Conservation (phyloP, 2,797 vertebrate species). For the Coilia nasus region DNA sequence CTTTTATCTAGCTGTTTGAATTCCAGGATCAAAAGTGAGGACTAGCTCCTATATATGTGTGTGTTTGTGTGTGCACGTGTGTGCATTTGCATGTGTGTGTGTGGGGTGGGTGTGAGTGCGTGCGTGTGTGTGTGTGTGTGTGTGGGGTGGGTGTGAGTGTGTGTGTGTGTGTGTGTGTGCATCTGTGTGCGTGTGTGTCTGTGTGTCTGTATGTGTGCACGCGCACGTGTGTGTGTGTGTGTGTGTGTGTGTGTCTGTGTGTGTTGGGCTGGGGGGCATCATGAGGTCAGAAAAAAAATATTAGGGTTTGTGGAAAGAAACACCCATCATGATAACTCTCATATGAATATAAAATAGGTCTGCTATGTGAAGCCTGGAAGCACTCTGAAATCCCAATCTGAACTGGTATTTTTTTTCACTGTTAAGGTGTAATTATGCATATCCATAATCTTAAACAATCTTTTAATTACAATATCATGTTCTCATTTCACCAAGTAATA, state of each 20-base stretch:
- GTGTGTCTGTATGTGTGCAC: neutral
- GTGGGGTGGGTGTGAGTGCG: no score
- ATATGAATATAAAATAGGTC: conserved; percentile 31
- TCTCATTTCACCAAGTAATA: conserved; percentile 53
- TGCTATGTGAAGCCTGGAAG: conserved; percentile 49
- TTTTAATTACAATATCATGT: conserved; percentile 72
- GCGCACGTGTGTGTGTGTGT: no score
- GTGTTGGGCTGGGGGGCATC: neutral
- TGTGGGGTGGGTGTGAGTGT: no score
- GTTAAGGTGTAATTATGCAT: conserved; percentile 76
- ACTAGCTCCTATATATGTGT: no score
- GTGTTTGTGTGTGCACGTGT: no score
- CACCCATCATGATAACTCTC: conserved; percentile 1
- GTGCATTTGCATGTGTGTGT: no score
- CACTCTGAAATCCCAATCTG: conserved; percentile 51
- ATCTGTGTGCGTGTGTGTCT: conserved; percentile 15
- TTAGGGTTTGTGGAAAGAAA: conserved; percentile 19
- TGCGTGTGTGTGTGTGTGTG: no score
- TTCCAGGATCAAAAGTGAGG: no score
- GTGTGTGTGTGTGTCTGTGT: neutral
- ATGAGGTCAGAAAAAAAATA: conserved; percentile 32
- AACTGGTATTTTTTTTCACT: conserved; percentile 52
- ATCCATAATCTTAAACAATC: conserved; percentile 77
- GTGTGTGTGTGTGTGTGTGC: no score
- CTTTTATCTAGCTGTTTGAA: no score